Conservation (phyloP, 1,140 invertebrate genomes). For the Anoplolepis gracilipes region DNA sequence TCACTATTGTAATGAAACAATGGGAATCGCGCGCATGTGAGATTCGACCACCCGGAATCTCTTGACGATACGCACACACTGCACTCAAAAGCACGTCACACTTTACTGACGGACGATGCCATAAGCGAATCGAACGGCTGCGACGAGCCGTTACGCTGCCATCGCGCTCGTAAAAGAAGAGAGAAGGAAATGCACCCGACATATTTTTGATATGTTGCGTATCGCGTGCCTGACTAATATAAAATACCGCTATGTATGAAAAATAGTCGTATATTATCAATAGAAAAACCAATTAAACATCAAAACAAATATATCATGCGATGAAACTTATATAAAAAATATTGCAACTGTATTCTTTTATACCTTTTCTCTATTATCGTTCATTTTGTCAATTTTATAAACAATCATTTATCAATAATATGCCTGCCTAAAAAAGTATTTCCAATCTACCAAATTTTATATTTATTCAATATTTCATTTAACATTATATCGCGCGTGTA, state of each 20-base stretch:
- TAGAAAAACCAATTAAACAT: background rate
- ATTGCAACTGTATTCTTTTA: background rate
- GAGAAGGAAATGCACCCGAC: constrained; percentile 60
- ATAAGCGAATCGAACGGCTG: constrained; percentile 60
- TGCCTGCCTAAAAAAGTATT: background rate
- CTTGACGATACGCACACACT: constrained; percentile 43
- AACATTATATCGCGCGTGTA: background rate
- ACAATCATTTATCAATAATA: background rate
- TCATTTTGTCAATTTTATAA: background rate
- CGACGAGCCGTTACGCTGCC: constrained; percentile 20
- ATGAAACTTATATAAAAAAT: background rate
- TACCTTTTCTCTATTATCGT: background rate
- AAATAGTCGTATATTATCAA: background rate
- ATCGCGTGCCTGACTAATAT: background rate
- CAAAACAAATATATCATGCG: background rate
- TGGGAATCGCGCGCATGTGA: background rate
- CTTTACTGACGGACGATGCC: constrained; percentile 66
- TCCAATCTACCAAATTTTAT: background rate
- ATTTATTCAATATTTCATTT: constrained; percentile 14
- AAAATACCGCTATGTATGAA: background rate
- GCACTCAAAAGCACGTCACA: constrained; percentile 51
- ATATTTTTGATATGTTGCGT: constrained; percentile 34
- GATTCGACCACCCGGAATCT: constrained; percentile 37
- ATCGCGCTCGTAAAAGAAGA: constrained; percentile 9
- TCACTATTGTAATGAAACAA: constrained; percentile 40